phyloP scores from a whole-genome alignment of 2,888 invertebrate species.

The Rhingia campestris region DNA sequence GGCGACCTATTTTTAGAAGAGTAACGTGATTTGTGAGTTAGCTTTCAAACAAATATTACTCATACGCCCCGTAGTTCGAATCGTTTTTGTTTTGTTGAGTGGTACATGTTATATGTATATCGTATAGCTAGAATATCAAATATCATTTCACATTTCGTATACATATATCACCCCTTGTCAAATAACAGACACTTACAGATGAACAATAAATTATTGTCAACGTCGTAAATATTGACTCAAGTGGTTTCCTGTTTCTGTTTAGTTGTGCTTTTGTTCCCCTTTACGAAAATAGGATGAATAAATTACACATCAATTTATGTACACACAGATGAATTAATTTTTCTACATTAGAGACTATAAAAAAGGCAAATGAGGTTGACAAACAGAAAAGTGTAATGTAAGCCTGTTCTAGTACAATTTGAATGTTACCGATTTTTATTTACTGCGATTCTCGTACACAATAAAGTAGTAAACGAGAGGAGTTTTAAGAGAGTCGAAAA shows the following conservation, averaged over 20 bases:
- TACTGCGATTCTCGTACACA: too few relatives aligned
- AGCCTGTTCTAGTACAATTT: too few relatives aligned
- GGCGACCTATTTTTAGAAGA: too few relatives aligned
- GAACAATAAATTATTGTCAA: constrained; percentile 7
- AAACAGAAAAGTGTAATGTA: too few relatives aligned
- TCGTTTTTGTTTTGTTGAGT: too few relatives aligned
- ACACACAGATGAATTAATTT: not conserved
- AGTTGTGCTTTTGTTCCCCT: not conserved
- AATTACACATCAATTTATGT: constrained; percentile 21
- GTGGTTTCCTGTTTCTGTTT: constrained; percentile 20
- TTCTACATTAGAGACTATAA: not conserved
- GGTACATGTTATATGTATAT: too few relatives aligned
- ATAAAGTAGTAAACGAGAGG: too few relatives aligned
- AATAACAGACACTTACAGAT: constrained; percentile 13
- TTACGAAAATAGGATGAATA: not conserved
- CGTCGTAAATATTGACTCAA: constrained; percentile 34
- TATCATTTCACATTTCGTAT: not conserved
- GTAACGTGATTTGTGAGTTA: too few relatives aligned
- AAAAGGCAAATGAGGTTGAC: not conserved
- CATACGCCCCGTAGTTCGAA: too few relatives aligned
- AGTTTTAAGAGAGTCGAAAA: too few relatives aligned
- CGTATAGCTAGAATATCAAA: not conserved
- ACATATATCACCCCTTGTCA: not conserved
- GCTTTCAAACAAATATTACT: too few relatives aligned
- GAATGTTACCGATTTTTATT: too few relatives aligned